Conservation (phyloP, 2,888 invertebrate genomes). For the Ceratothoa steindachneri region DNA sequence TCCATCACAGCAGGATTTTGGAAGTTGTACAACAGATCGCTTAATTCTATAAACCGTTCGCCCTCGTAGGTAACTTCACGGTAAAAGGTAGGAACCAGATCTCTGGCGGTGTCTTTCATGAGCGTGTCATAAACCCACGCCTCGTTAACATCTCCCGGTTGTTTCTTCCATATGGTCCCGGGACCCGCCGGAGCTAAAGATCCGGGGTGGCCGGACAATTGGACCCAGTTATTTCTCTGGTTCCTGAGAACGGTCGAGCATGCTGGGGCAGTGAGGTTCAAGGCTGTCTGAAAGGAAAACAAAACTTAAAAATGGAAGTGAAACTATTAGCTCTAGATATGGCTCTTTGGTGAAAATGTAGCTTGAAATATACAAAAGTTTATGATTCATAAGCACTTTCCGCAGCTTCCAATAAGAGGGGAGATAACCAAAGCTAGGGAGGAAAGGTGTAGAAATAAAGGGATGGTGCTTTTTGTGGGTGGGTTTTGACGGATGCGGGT, state of each 20-base stretch:
- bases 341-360: too few species aligned
- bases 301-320: too few species aligned
- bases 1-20: conserved; percentile 92
- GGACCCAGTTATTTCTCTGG: conserved; percentile 51
- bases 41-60: conserved; percentile 80
- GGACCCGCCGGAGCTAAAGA: conserved; percentile 88
- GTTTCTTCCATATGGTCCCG: conserved; percentile 89
- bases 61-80: conserved; percentile 62
- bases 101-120: conserved; percentile 67
- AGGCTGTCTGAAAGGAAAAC: conserved; percentile 53
- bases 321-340: too few species aligned
- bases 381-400: too few species aligned
- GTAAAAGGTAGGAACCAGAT: conserved; percentile 77
- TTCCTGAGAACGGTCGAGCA: conserved; percentile 70
- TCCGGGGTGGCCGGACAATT: conserved; percentile 81
- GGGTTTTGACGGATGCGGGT: too few species aligned
- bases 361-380: too few species aligned
- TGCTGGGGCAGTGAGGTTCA: conserved; percentile 85
- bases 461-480: too few species aligned
- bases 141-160: conserved; percentile 61
- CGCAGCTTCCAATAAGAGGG: not conserved
- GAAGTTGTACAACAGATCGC: conserved; percentile 87
- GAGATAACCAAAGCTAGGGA: not conserved
- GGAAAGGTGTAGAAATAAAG: not conserved
- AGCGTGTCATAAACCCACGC: conserved; percentile 67